Conservation (phyloP, 2,888 invertebrate species). For the Pandemis heparana region DNA sequence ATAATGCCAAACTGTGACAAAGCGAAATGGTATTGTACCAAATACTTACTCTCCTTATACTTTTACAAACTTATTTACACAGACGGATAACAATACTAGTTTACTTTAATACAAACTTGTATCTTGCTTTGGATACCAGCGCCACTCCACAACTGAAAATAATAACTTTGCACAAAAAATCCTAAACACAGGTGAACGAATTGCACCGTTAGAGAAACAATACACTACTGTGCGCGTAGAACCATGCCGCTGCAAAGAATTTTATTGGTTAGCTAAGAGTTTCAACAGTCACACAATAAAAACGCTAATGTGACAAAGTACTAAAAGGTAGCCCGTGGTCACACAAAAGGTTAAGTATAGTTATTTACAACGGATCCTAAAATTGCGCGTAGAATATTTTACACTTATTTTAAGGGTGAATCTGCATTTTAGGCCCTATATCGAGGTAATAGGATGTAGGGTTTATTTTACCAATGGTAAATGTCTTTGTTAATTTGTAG, state of each 20-base stretch:
- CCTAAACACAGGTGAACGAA: conserved; percentile 31
- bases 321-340: background rate
- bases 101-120: background rate
- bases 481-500: background rate
- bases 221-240: conserved; percentile 1
- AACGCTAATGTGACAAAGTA: conserved; percentile 14
- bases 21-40: conserved; percentile 22
- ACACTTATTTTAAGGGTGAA: background rate
- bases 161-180: conserved; percentile 8
- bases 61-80: conserved; percentile 13
- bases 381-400: background rate
- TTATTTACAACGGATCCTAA: conserved; percentile 21
- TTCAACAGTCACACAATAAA: background rate
- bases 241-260: background rate
- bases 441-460: background rate
- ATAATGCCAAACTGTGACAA: conserved; percentile 23
- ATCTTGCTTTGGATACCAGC: background rate
- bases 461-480: background rate
- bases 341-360: conserved; percentile 29
- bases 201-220: conserved; percentile 35
- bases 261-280: background rate
- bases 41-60: conserved; percentile 5
- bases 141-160: background rate
- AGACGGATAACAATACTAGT: background rate
- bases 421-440: conserved; percentile 7